Evolutionary conservation across 2,113 vertebrate genomes (phyloP).

Genomic region (Microtus montanus): DNA sequence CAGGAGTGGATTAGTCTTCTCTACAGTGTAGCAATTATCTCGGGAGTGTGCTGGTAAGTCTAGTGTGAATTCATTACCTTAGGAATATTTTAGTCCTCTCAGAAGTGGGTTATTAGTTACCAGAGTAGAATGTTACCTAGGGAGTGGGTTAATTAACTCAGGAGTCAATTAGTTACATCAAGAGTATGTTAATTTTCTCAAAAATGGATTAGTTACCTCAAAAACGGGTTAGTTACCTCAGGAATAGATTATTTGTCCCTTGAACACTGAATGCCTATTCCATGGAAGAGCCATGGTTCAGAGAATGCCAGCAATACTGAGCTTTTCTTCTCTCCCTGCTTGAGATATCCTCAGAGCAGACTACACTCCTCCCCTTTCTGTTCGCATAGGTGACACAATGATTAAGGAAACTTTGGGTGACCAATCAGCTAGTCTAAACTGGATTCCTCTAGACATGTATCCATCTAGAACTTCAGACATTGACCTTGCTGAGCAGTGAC

Average conservation of each 20-base stretch:
- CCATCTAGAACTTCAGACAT: background rate
- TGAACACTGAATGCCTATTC: background rate
- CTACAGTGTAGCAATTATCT: background rate
- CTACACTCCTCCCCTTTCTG: background rate
- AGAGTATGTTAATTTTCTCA: background rate
- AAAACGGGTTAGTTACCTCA: background rate
- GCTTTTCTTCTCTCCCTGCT: background rate
- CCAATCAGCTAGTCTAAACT: rapidly evolving
- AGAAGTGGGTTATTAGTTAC: background rate
- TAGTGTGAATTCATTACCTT: background rate
- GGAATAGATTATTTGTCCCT: background rate
- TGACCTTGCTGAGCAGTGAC: background rate
- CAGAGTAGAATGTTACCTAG: background rate
- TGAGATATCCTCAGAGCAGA: background rate
- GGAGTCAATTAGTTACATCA: background rate
- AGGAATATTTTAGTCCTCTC: background rate
- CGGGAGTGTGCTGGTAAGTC: background rate
- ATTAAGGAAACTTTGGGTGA: rapidly evolving
- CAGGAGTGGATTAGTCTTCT: background rate
- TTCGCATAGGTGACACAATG: background rate
- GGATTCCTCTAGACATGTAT: rapidly evolving
- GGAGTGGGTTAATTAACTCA: background rate
- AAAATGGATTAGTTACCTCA: background rate
- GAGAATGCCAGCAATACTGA: background rate
- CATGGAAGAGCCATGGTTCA: background rate